Percentiles rank a stretch among this genome's conserved stretches.
Conservation (phyloP, 2,888 invertebrate genomes). For the Cryptophagus acutangulus region DNA sequence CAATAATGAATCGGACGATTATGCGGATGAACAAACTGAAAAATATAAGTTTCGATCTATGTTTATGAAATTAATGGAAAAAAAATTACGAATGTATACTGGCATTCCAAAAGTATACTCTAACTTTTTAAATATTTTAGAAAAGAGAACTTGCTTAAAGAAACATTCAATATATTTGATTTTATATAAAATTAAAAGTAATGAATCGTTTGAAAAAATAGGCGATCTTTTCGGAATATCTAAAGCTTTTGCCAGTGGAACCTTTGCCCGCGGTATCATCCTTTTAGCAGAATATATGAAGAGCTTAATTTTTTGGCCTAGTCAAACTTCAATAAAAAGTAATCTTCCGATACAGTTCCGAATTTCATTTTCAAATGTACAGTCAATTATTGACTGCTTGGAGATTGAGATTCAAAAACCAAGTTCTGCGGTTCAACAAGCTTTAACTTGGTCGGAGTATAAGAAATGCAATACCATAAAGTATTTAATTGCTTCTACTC, state of each 20-base stretch:
- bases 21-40: too few relatives aligned
- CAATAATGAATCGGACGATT: background rate
- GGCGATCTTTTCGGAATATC: background rate
- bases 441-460: background rate
- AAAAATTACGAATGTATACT: too few relatives aligned
- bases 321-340: background rate
- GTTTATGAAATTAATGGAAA: too few relatives aligned
- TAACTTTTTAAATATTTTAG: background rate
- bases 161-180: background rate
- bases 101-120: background rate
- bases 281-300: background rate
- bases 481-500: too few relatives aligned
- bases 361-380: background rate
- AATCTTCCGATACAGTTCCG: slow-evolving; percentile 1
- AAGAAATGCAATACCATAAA: too few relatives aligned
- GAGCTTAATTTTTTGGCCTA: background rate
- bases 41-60: too few relatives aligned
- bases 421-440: background rate
- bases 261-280: background rate
- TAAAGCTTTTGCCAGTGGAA: background rate
- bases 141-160: background rate
- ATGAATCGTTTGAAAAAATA: background rate
- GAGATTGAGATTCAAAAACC: slow-evolving; percentile 1
- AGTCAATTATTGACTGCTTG: background rate
- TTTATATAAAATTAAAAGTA: too few relatives aligned